A percentile compares a stretch with the other conserved stretches of the same genome.
phyloP scores from a whole-genome alignment of 2,888 invertebrate genomes.

The Charanyca ferruginea region DNA sequence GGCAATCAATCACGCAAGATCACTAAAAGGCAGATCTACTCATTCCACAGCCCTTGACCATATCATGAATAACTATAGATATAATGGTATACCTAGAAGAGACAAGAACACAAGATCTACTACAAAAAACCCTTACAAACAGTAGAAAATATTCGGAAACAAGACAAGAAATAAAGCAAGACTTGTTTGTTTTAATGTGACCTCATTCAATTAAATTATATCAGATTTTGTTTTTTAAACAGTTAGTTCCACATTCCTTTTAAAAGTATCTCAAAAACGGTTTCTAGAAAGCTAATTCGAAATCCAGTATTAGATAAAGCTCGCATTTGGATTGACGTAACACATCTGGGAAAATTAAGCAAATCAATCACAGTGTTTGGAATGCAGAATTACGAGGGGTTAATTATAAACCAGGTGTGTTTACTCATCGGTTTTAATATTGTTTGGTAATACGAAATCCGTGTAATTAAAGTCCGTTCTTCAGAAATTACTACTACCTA shows the following conservation, averaged over 20 bases:
- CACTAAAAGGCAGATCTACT: background rate
- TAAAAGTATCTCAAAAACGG: background rate
- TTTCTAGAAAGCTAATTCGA: constrained; percentile 8
- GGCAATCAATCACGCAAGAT: background rate
- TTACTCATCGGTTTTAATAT: background rate
- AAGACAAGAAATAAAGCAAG: background rate
- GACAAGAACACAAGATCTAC: no score
- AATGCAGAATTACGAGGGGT: background rate
- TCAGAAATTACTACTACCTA: no score
- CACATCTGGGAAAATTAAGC: constrained; percentile 6
- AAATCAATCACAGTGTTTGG: constrained; percentile 17
- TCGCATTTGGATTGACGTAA: constrained; percentile 9
- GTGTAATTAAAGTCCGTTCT: background rate
- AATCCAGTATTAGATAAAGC: background rate
- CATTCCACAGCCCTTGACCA: background rate
- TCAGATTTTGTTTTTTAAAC: background rate
- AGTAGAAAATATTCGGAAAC: background rate
- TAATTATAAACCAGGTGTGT: constrained; percentile 23
- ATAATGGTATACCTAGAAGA: no score
- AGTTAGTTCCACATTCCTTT: background rate
- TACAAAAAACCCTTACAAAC: no score
- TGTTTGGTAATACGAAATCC: background rate
- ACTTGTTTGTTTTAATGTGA: background rate
- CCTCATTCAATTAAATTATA: background rate
- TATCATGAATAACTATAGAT: no score